These are phyloP conservation scores for Platysternon megacephalum DNA, from an alignment of 2,113 vertebrate species.

Conservation along the genomic window DNA sequence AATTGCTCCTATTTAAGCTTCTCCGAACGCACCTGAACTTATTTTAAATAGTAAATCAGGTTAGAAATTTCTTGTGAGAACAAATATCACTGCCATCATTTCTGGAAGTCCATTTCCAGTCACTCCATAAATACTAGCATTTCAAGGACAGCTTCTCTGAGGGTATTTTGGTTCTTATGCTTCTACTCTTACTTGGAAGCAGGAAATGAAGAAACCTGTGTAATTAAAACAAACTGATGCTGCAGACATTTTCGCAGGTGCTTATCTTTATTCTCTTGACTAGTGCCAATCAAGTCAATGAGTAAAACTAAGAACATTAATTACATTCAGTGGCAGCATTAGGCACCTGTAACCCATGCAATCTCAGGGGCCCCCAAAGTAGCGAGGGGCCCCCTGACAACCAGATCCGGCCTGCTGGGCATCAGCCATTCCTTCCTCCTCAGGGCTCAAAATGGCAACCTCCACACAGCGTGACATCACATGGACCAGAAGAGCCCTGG, in stretches of 20 bases:
- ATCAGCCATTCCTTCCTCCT: background rate
- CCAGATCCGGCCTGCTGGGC: background rate
- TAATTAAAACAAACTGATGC: rapidly evolving
- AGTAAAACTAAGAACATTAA: constrained; percentile 19
- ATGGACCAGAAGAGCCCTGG: background rate
- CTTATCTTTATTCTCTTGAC: background rate
- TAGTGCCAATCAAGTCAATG: constrained; percentile 12
- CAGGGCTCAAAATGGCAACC: background rate
- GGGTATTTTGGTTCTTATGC: background rate
- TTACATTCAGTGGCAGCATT: background rate
- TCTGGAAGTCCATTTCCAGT: background rate
- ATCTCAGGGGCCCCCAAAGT: background rate
- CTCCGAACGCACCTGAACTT: background rate
- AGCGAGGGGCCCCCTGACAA: background rate
- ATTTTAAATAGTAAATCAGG: background rate
- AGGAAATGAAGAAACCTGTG: background rate
- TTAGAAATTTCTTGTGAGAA: background rate
- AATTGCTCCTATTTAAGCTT: background rate
- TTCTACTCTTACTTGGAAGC: background rate
- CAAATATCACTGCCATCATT: background rate
- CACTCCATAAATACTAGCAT: background rate
- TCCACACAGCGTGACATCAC: background rate
- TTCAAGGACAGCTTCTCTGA: background rate
- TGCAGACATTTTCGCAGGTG: background rate
- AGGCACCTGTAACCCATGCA: background rate